phyloP scores from a whole-genome alignment of 2,888 invertebrate species.

The Notodonta dromedarius region DNA sequence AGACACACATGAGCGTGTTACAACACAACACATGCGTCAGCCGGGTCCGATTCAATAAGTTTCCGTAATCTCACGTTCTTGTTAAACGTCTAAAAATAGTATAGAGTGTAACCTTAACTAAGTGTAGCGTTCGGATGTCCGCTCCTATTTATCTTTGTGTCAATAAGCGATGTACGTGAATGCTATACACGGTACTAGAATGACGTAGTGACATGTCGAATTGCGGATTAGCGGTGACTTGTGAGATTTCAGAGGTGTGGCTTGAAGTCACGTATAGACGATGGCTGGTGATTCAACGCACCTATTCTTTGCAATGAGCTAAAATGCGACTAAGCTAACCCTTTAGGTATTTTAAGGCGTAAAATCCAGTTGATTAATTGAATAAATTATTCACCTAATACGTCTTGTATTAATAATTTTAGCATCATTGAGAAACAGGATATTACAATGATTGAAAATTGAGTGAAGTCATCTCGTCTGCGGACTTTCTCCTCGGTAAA shows the following conservation, averaged over 20 bases:
- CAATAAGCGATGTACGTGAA: background rate
- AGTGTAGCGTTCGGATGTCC: constrained; percentile 9
- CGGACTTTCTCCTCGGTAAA: too few relatives aligned
- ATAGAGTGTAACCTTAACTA: constrained; percentile 13
- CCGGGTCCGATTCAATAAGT: constrained; percentile 11
- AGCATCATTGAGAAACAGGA: too few relatives aligned
- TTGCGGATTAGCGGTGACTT: background rate
- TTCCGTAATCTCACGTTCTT: constrained; percentile 18
- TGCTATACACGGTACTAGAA: background rate
- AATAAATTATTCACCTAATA: background rate
- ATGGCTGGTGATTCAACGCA: too few relatives aligned
- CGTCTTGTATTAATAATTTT: too few relatives aligned
- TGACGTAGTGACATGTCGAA: background rate
- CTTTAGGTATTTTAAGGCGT: too few relatives aligned
- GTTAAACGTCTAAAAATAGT: constrained; percentile 21
- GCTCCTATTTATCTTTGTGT: background rate
- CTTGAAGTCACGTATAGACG: background rate
- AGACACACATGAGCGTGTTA: background rate
- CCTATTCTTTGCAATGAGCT: too few relatives aligned
- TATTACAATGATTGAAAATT: too few relatives aligned
- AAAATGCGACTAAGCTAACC: too few relatives aligned
- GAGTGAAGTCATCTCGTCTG: too few relatives aligned
- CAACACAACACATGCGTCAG: constrained; percentile 17
- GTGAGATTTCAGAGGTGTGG: background rate
- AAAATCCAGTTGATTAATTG: background rate